Percentiles rank a stretch among this genome's conserved stretches.
These are phyloP conservation scores for Echinops telfairi DNA, from an alignment of 2,113 vertebrate genomes.

Conservation along the genomic window DNA sequence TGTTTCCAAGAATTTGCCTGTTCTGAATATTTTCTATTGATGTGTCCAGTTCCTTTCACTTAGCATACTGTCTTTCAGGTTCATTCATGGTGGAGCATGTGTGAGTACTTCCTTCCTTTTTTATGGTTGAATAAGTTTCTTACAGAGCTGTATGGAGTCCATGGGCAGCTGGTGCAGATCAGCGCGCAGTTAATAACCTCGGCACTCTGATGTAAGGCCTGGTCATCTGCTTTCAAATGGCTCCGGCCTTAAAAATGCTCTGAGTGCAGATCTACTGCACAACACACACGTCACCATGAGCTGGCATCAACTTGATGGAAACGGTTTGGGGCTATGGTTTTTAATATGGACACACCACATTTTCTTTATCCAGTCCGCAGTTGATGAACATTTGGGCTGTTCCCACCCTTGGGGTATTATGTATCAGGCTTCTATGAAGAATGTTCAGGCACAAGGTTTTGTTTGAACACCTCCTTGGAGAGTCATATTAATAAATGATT, in stretches of 20 bases:
- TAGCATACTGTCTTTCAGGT: conserved; percentile 39
- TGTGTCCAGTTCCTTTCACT: conserved; percentile 52
- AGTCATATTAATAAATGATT: conserved; percentile 30
- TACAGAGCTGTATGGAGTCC: background rate
- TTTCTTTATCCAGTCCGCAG: conserved; percentile 40
- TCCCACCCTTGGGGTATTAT: conserved; percentile 39
- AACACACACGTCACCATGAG: background rate
- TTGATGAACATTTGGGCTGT: conserved; percentile 7
- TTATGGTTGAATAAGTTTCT: conserved; percentile 19
- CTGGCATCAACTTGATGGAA: background rate
- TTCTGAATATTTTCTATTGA: conserved; percentile 49
- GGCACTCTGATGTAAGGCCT: background rate
- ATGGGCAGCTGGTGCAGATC: background rate
- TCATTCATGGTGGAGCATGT: background rate
- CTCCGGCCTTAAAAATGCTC: background rate
- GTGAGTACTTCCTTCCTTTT: conserved; percentile 47
- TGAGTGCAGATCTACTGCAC: background rate
- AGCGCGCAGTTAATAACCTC: background rate
- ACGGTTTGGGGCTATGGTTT: background rate
- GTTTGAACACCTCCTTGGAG: conserved; percentile 35
- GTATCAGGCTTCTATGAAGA: conserved; percentile 4
- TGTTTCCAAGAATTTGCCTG: conserved; percentile 32
- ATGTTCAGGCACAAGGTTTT: conserved; percentile 47
- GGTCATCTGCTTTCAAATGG: background rate
- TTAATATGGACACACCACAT: background rate